Base-by-base conservation (phyloP, 1,140 invertebrate genomes). In the Hylyphantes graminicola region DNA sequence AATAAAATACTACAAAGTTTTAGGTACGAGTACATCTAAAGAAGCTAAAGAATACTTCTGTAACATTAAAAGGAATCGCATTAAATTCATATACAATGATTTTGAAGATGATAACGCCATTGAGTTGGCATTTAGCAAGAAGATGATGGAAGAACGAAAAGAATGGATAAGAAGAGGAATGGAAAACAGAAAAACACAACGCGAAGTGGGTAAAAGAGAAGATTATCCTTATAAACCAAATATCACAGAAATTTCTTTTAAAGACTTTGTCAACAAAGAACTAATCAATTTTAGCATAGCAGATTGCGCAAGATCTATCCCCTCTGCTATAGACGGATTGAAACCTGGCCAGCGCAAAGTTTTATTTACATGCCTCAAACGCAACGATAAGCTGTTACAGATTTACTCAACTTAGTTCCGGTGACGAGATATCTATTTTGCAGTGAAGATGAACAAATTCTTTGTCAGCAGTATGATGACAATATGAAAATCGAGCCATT, bases 1-100 rank as follows among this genome's bases (percentile, higher is more conserved):
- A 89, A 94, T 99, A 90, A 99, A 99, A 92, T 99, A 99, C 94
- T 98, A 98, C 95, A 98, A 98, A 95, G 97, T 95, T 94, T 95
- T 99, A 96, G 98, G 98, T 93, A 99, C 98, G 89, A 99, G 97
- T 86, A 98, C 96, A 64, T 94, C 96, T 0, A 97, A 97, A 90
- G 98, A 99, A 91, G 98, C 98, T 50, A 99, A 98, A 91, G 98
- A 99, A 91, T 99, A 99, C 89, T 99, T 99, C 89, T 92, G 93
- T 87, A 96, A 99, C 89, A 98, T 99, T 95, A 90, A 93, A 0
- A 91, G 97, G 21, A 98, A 99, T 90, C 93, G 95, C 70, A 99
- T 99, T 86, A 91, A 91, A 9, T 99, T 99, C 89, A 93, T 93
- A 87, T 98, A 99, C 88, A 91, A 92, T 19, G 97, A 96, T 11